A percentile compares a stretch with the other conserved stretches of the same genome.
Evolutionary conservation across 2,797 vertebrate species (phyloP).

Genomic region (Protosalanx chinensis): DNA sequence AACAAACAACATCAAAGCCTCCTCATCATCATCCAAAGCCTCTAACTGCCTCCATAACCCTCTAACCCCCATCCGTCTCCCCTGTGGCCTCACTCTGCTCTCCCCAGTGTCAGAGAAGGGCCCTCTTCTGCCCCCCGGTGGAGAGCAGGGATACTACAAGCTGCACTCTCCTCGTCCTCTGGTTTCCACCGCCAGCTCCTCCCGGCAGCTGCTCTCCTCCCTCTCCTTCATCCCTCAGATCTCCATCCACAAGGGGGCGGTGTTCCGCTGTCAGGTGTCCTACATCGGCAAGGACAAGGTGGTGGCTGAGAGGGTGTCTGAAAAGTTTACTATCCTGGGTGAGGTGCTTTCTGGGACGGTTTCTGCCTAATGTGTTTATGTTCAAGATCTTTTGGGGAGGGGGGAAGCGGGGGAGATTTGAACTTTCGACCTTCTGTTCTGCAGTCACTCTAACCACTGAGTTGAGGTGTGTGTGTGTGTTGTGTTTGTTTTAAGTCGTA

Average conservation of each 20-base stretch:
- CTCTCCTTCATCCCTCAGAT: constrained; percentile 76
- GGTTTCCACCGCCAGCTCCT: constrained; percentile 44
- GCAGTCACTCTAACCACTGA: not conserved
- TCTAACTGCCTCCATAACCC: constrained; percentile 69
- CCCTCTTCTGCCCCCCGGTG: constrained; percentile 63
- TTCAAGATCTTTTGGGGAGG: not conserved
- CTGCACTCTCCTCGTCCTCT: constrained; percentile 67
- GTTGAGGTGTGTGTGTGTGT: not conserved
- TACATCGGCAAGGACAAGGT: constrained; percentile 77
- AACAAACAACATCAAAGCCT: constrained; percentile 47
- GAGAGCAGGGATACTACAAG: constrained; percentile 70
- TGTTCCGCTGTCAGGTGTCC: constrained; percentile 78
- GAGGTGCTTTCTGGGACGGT: constrained; percentile 20
- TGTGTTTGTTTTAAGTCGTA: too few relatives aligned
- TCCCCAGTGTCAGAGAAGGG: constrained; percentile 68
- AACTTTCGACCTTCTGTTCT: not conserved
- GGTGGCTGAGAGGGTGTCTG: constrained; percentile 70
- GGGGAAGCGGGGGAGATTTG: not conserved
- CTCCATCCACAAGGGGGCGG: constrained; percentile 69
- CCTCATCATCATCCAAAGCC: constrained; percentile 45
- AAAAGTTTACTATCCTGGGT: constrained; percentile 76
- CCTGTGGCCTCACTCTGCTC: constrained; percentile 64
- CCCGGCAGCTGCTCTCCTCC: constrained; percentile 70
- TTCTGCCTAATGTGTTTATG: not conserved
- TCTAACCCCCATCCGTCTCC: constrained; percentile 65